Evolutionary conservation across 2,113 vertebrate genomes (phyloP).

Genomic region (Calonectris borealis): DNA sequence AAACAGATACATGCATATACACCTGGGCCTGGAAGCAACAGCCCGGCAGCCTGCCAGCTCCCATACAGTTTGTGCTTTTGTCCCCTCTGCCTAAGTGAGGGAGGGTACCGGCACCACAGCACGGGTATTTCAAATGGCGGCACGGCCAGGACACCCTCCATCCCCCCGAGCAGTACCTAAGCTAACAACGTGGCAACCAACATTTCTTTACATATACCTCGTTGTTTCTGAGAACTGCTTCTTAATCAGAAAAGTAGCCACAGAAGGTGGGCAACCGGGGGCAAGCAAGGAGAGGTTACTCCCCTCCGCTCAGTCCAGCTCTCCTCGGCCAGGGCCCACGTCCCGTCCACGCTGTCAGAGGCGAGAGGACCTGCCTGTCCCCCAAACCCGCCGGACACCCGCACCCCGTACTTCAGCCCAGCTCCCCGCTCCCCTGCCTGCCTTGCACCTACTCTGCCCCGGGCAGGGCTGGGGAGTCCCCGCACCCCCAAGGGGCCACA

Average conservation of each 20-base stretch:
- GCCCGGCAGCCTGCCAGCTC: neutral
- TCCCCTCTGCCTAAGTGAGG: accelerated
- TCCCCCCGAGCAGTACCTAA: no score
- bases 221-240: no score
- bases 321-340: no score
- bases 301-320: accelerated
- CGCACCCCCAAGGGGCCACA: no score
- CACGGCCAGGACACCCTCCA: neutral
- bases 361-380: neutral
- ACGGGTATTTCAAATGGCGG: accelerated
- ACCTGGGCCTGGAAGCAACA: neutral
- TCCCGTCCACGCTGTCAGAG: accelerated
- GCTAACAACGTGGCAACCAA: no score
- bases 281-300: accelerated
- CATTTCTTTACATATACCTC: accelerated
- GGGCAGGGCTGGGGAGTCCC: neutral
- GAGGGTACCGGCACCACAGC: neutral
- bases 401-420: neutral
- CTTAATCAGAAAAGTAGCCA: accelerated
- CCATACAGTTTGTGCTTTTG: neutral
- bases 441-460: neutral
- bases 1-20: accelerated
- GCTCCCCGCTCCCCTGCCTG: neutral
- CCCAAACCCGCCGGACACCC: neutral
- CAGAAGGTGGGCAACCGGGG: neutral